Percentiles rank a stretch among this genome's conserved stretches.
Evolutionary conservation across 2,113 vertebrate genomes (phyloP).

Genomic region (Heliornis fulica): DNA sequence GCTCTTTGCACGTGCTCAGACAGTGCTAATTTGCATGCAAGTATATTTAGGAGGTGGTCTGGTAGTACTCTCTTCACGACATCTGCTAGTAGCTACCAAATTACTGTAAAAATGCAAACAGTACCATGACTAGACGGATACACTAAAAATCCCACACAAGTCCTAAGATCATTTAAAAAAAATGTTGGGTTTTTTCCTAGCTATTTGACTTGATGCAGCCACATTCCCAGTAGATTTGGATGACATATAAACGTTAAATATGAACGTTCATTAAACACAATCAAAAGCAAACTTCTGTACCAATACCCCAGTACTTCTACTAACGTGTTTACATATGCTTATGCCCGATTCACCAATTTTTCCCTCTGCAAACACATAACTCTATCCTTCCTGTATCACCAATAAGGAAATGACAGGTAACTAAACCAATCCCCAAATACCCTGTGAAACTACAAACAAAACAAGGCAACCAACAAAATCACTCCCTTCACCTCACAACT

Average conservation of each 20-base stretch:
- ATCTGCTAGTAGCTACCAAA: neutral
- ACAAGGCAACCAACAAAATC: neutral
- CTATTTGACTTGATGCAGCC: neutral
- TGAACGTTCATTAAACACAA: neutral
- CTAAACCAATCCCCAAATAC: neutral
- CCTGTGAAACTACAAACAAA: neutral
- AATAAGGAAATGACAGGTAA: neutral
- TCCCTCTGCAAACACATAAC: neutral
- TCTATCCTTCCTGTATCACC: neutral
- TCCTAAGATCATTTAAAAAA: neutral
- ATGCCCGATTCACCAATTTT: neutral
- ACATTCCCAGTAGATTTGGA: neutral
- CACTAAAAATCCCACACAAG: neutral
- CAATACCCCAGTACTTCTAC: neutral
- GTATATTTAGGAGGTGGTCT: neutral
- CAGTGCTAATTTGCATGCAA: neutral
- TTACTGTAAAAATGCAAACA: neutral
- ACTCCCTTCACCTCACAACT: neutral
- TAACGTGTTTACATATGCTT: neutral
- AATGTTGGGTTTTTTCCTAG: neutral
- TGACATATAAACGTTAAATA: neutral
- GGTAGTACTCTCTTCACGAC: neutral
- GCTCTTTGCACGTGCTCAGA: neutral
- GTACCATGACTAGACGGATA: neutral
- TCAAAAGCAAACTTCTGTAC: neutral